A percentile compares a stretch with the other conserved stretches of the same genome.
phyloP scores from a whole-genome alignment of 1,140 invertebrate species.

The Drosophila nigrodunni region DNA sequence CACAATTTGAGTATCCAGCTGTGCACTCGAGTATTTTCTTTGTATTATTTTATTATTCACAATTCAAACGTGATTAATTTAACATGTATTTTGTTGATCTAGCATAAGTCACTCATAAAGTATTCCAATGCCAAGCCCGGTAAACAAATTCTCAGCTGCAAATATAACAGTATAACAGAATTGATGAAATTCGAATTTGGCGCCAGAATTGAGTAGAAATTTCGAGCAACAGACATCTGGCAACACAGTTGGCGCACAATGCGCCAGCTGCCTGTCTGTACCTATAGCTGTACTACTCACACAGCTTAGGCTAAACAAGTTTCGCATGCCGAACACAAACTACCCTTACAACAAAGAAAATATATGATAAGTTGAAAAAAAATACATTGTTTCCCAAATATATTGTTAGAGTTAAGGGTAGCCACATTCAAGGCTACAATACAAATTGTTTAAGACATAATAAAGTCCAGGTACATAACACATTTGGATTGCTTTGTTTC shows the following conservation, averaged over 20 bases:
- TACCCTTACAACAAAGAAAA: conserved; percentile 1
- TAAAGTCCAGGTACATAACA: background rate
- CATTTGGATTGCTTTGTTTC: too few relatives aligned
- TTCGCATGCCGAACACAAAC: background rate
- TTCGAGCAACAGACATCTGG: conserved; percentile 34
- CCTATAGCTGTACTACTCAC: conserved; percentile 10
- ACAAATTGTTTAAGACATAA: background rate
- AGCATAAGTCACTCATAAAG: too few relatives aligned
- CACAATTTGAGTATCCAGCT: too few relatives aligned
- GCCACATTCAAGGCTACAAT: background rate
- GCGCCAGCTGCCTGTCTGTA: background rate
- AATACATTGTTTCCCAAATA: too few relatives aligned
- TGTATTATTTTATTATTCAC: too few relatives aligned
- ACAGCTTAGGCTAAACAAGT: background rate
- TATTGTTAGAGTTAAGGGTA: too few relatives aligned
- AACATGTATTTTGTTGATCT: too few relatives aligned
- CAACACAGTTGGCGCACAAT: background rate
- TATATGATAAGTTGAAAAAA: too few relatives aligned
- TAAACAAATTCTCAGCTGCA: background rate
- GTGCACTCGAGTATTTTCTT: too few relatives aligned
- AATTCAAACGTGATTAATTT: too few relatives aligned
- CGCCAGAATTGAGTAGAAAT: conserved; percentile 19
- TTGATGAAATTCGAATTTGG: conserved; percentile 11
- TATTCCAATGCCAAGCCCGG: too few relatives aligned
- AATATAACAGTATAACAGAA: conserved; percentile 30